Evolutionary conservation across 1,140 invertebrate genomes (phyloP).

Genomic region (Ceratina australensis): DNA sequence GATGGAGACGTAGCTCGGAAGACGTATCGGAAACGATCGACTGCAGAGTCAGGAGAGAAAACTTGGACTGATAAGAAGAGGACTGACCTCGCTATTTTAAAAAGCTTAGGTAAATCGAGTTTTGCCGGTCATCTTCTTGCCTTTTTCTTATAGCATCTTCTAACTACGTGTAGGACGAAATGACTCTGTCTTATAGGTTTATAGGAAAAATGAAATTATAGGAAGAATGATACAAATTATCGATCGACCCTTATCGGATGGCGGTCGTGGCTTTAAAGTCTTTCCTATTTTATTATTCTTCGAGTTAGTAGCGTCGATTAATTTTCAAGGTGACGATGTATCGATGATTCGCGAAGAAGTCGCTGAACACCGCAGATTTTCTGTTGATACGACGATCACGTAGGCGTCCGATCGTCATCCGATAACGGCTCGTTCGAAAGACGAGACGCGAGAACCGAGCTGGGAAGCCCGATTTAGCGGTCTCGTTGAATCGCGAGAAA

Average conservation of each 20-base stretch:
- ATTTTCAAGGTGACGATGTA: constrained; percentile 12
- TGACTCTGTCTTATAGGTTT: too few relatives aligned
- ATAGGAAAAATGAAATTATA: too few relatives aligned
- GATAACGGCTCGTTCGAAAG: constrained; percentile 15
- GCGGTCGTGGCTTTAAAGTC: not conserved
- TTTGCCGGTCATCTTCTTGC: constrained; percentile 9
- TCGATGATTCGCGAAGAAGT: constrained; percentile 25
- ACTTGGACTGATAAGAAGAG: constrained; percentile 45
- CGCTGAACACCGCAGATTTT: not conserved
- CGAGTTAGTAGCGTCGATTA: not conserved
- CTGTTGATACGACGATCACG: constrained; percentile 34
- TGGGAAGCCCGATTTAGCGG: constrained; percentile 14
- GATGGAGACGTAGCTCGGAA: not conserved
- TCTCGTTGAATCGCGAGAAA: not conserved
- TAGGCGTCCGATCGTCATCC: not conserved
- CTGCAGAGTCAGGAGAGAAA: constrained; percentile 42
- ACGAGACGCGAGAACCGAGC: constrained; percentile 29
- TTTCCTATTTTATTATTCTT: not conserved
- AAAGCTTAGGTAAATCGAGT: constrained; percentile 34
- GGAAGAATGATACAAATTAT: too few relatives aligned
- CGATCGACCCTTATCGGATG: not conserved
- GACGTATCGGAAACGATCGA: constrained; percentile 35
- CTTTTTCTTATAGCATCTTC: constrained; percentile 3
- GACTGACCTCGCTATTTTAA: constrained; percentile 20
- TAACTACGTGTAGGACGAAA: not conserved